Conservation (phyloP, 2,113 vertebrate genomes). For the Willisornis vidua region DNA sequence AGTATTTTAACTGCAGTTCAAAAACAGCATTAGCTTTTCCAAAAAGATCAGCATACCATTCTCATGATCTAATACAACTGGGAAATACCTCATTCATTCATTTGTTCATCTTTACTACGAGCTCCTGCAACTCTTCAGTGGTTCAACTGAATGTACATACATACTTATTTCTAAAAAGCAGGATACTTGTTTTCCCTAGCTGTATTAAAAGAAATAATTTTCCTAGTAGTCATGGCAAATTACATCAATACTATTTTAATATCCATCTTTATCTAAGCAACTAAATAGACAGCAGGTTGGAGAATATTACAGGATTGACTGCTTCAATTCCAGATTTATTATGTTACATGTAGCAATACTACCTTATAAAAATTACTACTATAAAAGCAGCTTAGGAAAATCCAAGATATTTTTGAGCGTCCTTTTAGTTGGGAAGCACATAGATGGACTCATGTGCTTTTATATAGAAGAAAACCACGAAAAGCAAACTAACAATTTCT, state of each 20-base stretch:
- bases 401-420: neutral
- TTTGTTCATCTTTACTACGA: neutral
- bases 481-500: neutral
- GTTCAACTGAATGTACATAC: neutral
- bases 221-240: neutral
- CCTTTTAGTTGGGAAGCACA: neutral
- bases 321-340: neutral
- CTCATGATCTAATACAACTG: neutral
- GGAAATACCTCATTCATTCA: neutral
- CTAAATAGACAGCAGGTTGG: neutral
- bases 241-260: neutral
- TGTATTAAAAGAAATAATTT: conserved; percentile 12
- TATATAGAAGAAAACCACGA: neutral
- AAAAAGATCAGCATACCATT: neutral
- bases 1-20: neutral
- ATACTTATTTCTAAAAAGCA: neutral
- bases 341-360: neutral
- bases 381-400: neutral
- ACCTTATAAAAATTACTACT: neutral
- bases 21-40: neutral
- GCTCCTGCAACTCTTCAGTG: neutral
- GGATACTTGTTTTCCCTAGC: neutral
- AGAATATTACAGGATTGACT: neutral
- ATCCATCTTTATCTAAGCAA: conserved; percentile 24
- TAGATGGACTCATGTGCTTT: neutral